These are phyloP conservation scores for Lycaon pictus DNA, from an alignment of 2,113 vertebrate genomes.

Conservation along the genomic window DNA sequence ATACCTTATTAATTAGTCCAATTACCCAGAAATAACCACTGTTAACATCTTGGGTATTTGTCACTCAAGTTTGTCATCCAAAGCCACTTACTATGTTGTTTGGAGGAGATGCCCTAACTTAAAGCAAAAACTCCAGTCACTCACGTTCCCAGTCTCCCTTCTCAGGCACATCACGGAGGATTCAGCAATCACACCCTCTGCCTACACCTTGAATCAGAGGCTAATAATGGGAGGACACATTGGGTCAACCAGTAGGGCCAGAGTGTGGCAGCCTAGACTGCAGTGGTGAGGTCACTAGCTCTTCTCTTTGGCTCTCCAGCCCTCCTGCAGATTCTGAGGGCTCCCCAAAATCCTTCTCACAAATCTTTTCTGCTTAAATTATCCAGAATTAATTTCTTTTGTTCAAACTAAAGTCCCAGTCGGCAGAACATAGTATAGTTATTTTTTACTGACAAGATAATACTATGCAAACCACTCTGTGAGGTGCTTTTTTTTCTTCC, in stretches of 20 bases:
- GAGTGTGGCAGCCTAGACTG: background rate
- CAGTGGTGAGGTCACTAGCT: background rate
- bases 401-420: background rate
- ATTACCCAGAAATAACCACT: background rate
- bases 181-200: background rate
- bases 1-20: background rate
- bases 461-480: background rate
- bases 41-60: background rate
- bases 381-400: background rate
- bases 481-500: background rate
- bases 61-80: conserved; percentile 2
- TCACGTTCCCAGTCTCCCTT: background rate
- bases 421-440: background rate
- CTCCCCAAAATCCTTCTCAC: background rate
- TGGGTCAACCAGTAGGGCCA: background rate
- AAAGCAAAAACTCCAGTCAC: background rate
- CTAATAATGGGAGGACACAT: background rate
- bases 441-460: background rate
- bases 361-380: background rate
- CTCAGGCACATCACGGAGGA: rapidly evolving
- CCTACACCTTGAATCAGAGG: conserved; percentile 4
- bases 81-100: background rate
- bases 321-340: background rate
- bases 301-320: background rate
- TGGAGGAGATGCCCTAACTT: background rate